phyloP scores from a whole-genome alignment of 2,113 vertebrate genomes.

The Solenodon paradoxus region DNA sequence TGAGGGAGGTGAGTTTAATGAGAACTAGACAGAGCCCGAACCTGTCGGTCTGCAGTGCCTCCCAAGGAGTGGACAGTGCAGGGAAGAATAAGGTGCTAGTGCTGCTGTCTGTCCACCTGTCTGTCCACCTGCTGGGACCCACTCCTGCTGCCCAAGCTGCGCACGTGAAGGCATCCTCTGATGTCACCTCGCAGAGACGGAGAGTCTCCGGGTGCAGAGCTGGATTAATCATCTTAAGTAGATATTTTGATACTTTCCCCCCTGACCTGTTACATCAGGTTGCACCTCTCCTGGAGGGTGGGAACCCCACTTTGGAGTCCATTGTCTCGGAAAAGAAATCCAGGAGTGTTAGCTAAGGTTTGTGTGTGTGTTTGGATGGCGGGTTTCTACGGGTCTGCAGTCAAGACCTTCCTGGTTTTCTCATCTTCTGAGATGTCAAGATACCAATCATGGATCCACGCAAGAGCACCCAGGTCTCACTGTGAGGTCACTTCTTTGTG shows the following conservation, averaged over 20 bases:
- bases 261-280: not conserved
- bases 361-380: not conserved
- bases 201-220: no score
- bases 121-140: not conserved
- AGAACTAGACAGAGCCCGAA: conserved; percentile 13
- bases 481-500: not conserved
- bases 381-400: not conserved
- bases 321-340: not conserved
- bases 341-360: not conserved
- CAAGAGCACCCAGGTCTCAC: not conserved
- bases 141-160: not conserved
- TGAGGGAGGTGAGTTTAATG: conserved; percentile 29
- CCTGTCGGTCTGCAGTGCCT: not conserved
- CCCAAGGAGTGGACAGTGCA: not conserved
- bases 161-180: not conserved
- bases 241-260: not conserved
- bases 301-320: not conserved
- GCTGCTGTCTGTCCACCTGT: not conserved
- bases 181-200: not conserved
- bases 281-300: not conserved
- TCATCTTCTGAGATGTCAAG: not conserved
- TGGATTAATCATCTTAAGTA: conserved; percentile 5
- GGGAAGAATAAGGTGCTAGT: not conserved
- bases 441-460: not conserved
- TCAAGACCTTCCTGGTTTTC: not conserved